Percentiles rank a stretch among this genome's conserved stretches.
Evolutionary conservation across 2,888 invertebrate genomes (phyloP).

Genomic region (Nomada lathburiana): DNA sequence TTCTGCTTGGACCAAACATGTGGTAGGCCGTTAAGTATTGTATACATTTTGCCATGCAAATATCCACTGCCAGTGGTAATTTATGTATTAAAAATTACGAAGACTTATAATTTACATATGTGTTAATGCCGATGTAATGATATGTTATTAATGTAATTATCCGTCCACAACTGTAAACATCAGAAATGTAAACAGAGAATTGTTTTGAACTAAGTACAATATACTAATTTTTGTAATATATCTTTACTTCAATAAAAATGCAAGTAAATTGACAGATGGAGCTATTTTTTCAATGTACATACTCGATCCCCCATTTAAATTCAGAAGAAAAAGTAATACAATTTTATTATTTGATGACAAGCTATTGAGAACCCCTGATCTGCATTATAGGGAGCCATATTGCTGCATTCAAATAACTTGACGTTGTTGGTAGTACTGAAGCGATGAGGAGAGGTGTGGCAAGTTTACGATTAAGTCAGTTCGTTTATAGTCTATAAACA

Average conservation of each 20-base stretch:
- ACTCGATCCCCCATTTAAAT: too few species aligned
- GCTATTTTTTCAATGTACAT: constrained; percentile 4
- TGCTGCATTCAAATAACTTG: neutral
- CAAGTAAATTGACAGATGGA: constrained; percentile 11
- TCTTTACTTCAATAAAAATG: constrained; percentile 46
- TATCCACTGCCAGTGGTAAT: constrained; percentile 27
- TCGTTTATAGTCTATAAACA: constrained; percentile 40
- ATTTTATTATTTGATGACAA: neutral
- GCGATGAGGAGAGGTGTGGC: constrained; percentile 28
- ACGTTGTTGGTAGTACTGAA: constrained; percentile 28
- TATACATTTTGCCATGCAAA: constrained; percentile 18
- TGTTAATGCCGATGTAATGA: neutral
- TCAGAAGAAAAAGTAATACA: neutral
- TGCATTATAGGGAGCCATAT: constrained; percentile 8
- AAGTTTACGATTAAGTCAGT: constrained; percentile 2
- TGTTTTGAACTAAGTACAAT: constrained; percentile 7
- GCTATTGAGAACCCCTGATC: neutral
- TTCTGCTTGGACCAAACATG: neutral
- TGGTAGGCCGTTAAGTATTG: constrained; percentile 19
- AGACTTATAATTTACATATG: constrained; percentile 16
- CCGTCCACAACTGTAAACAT: constrained; percentile 5
- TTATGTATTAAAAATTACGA: constrained; percentile 1
- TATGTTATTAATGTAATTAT: constrained; percentile 21
- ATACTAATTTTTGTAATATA: constrained; percentile 47
- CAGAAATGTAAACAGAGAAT: constrained; percentile 15